Evolutionary conservation across 2,797 vertebrate genomes (phyloP).

Genomic region (Eulemur rubriventer): DNA sequence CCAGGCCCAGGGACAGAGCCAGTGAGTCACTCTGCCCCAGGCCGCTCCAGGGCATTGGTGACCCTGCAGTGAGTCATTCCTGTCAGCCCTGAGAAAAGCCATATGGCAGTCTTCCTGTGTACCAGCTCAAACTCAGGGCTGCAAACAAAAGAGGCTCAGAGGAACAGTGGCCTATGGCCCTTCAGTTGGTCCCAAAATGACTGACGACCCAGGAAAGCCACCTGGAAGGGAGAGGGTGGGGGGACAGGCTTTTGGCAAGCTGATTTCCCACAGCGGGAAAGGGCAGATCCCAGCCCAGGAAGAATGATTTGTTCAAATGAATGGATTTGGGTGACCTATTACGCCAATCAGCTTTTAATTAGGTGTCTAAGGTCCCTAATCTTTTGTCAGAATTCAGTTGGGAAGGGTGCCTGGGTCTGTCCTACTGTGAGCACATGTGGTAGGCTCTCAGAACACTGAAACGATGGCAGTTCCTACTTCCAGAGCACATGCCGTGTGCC

Average conservation of each 20-base stretch:
- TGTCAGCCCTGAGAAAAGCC: slow-evolving; percentile 29
- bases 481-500: neutral
- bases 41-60: neutral
- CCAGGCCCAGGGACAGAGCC: neutral
- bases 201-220: neutral
- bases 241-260: neutral
- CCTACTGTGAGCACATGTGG: neutral
- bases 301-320: neutral
- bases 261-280: neutral
- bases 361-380: neutral
- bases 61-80: slow-evolving; percentile 50
- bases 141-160: neutral
- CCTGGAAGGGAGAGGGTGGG: neutral
- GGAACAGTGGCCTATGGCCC: neutral
- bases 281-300: neutral
- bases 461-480: too few relatives aligned
- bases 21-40: slow-evolving; percentile 41
- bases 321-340: neutral
- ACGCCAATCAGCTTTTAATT: neutral
- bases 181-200: neutral
- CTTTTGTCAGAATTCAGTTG: neutral
- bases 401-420: neutral
- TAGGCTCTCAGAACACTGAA: neutral
- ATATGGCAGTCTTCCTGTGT: neutral
- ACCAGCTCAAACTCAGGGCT: neutral